Evolutionary conservation across 2,888 invertebrate species (phyloP).

Genomic region (Drosophila paranaensis): DNA sequence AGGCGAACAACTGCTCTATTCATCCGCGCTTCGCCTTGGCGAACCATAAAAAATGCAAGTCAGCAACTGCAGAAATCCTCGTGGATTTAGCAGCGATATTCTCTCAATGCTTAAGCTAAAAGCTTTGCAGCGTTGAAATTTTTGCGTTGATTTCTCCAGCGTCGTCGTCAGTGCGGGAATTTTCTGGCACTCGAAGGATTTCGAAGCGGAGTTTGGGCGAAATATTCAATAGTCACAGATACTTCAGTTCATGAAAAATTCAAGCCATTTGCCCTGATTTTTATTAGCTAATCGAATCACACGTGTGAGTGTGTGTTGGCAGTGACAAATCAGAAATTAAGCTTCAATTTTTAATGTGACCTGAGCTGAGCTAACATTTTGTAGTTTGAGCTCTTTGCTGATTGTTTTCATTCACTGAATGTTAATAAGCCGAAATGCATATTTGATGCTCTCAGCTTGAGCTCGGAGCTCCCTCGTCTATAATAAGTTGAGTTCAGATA

Average conservation of each 20-base stretch:
- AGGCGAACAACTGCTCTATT: conserved; percentile 15
- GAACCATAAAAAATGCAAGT: conserved; percentile 69
- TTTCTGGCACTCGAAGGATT: conserved; percentile 53
- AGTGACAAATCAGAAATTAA: conserved; percentile 46
- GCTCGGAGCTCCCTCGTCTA: neutral
- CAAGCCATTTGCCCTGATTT: conserved; percentile 50
- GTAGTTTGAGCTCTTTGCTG: conserved; percentile 41
- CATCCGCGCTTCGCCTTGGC: conserved; percentile 8
- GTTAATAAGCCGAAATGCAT: conserved; percentile 16
- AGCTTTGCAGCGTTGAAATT: conserved; percentile 55
- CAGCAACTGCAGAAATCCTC: conserved; percentile 68
- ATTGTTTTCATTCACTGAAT: conserved; percentile 35
- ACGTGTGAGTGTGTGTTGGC: conserved; percentile 2
- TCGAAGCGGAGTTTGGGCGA: conserved; percentile 8
- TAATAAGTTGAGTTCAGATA: neutral
- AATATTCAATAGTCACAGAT: conserved; percentile 40
- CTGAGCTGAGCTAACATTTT: neutral
- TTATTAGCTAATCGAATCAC: conserved; percentile 67
- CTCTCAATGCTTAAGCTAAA: conserved; percentile 63
- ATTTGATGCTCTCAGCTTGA: neutral
- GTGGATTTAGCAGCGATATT: conserved; percentile 69
- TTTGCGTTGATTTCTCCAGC: conserved; percentile 67
- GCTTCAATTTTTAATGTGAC: conserved; percentile 49
- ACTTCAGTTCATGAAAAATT: conserved; percentile 61
- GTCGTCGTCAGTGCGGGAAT: conserved; percentile 52